phyloP scores from a whole-genome alignment of 1,140 invertebrate genomes.

The Myzus persicae region DNA sequence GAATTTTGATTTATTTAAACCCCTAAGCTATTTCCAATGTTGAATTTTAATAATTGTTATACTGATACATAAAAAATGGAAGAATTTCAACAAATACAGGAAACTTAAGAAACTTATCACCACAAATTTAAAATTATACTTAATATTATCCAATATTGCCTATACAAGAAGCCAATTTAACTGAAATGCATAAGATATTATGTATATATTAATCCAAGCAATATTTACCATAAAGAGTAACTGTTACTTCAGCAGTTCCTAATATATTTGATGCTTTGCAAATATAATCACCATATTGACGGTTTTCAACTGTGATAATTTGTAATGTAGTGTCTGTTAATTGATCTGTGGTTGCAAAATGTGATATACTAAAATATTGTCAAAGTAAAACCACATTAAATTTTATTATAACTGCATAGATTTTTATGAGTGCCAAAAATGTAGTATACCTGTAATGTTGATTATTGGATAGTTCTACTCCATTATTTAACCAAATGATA shows the following conservation, averaged over 20 bases:
- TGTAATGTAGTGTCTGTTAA: conserved; percentile 88
- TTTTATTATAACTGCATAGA: background rate
- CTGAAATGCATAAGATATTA: too few relatives aligned
- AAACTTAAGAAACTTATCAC: too few relatives aligned
- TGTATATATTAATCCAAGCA: background rate
- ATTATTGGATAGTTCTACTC: conserved; percentile 81
- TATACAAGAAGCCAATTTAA: too few relatives aligned
- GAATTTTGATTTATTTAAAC: too few relatives aligned
- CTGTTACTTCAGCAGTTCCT: conserved; percentile 77
- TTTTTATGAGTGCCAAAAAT: too few relatives aligned
- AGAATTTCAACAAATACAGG: too few relatives aligned
- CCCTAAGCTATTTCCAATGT: too few relatives aligned
- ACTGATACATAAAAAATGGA: too few relatives aligned
- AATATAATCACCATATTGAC: conserved; percentile 85
- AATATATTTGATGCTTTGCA: conserved; percentile 89
- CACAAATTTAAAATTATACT: too few relatives aligned
- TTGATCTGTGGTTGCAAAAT: conserved; percentile 88
- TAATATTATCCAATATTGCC: too few relatives aligned
- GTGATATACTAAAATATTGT: conserved; percentile 78
- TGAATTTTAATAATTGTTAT: too few relatives aligned
- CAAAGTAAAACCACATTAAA: background rate
- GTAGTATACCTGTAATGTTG: conserved; percentile 79
- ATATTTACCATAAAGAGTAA: conserved; percentile 83
- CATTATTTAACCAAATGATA: conserved; percentile 87
- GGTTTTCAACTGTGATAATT: conserved; percentile 89